Base-by-base conservation (phyloP, 1,140 invertebrate genomes). In the Drosophila melanica region DNA sequence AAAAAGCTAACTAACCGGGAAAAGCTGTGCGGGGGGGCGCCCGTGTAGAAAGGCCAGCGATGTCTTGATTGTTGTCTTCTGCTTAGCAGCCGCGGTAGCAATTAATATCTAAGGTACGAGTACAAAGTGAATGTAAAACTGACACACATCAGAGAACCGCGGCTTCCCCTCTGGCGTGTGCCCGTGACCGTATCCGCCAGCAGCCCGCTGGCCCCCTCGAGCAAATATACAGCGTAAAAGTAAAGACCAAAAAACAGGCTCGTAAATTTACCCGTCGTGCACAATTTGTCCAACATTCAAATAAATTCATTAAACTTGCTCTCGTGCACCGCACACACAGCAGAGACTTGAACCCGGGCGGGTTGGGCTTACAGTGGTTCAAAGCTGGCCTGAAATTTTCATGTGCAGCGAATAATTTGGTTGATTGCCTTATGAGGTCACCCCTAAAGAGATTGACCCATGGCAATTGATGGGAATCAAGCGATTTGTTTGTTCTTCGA, bases 261-360 rank as follows among this genome's bases (percentile, higher is more conserved):
- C 84, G 85, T 89, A 89, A 89, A 89, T 89, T 90, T 89, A 71
- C 89, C 79, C 72, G 67, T 76, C 74, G 84, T 87, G 84, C 79
- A 89, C 84, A 89, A 89, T 89, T 89, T 89, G 84, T 89, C 84
- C 84, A 89, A 90, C 84, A 89, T 85, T 87, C 85, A 90, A 84
- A 89, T 89, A 89, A 89, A 89, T 89, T 89, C 84, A 89, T 89
- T 89, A 90, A 90, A 81, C 77, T 86, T 70, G 75, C 77, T 73
- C 63, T 62, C 60, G 59, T 63, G 58, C 58, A 42, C 23, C 44
- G 59, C 47, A 35, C 51, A 55, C 58, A 45, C 53, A 60, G 30
- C 42, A 57, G 35, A 69, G 58, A 53, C 71, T 74, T 69, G 71
- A 62, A 55, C 65, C 41, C 35, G 55, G 45, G 12, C 9, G 33